Base-by-base conservation (phyloP, 2,113 vertebrate species). In the Hemibates koningsi region DNA sequence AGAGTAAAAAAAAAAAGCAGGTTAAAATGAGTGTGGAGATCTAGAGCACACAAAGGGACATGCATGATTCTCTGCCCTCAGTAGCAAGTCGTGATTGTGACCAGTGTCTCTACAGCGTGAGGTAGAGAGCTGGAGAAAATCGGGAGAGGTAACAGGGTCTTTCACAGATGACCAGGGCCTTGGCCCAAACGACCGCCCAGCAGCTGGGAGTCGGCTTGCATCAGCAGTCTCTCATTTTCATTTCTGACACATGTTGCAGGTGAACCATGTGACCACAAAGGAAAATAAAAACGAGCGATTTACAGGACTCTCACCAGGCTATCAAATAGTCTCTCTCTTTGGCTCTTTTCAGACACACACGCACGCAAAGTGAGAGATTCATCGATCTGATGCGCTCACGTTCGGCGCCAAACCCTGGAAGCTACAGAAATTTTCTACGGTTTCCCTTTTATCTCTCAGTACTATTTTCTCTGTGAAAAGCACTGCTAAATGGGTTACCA, bases 21-120 rank as follows among this genome's bases (percentile, higher is more conserved):
- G 86, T 94, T 92, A 87, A 95, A 95, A 95, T 90, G 93, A 95
- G 91, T 93, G 91, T 94, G 95, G 93, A 94, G 94, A 92, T 89
- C 79, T 89, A 84, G 93, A 94, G 92, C 95, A 95, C 90, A 95
- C 89, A 88, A 92, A 92, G 52, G 87, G 91, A 94, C 82, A 89
- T 84, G 91, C 83, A 79, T 88, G 91, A 92, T 92, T 92, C 87
- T 93, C 86, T 93, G 92, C 93, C 94, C 93, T 95, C 96, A 94
- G 91, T 95, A 94, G 94, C 94, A 95, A 92, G 93, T 94, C 95
- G 96, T 93, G 95, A 95, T 95, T 88, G 93, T 94, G 94, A 96
- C 92, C 96, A 96, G 96, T 95, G 95, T 96, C 96, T 96, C 95
- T 95, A 96, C 95, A 94, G 92, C 93, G 53, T 95, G 96, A 96